Conservation (phyloP, 92 coral and sea anemone genomes). For the Montipora capitata region DNA sequence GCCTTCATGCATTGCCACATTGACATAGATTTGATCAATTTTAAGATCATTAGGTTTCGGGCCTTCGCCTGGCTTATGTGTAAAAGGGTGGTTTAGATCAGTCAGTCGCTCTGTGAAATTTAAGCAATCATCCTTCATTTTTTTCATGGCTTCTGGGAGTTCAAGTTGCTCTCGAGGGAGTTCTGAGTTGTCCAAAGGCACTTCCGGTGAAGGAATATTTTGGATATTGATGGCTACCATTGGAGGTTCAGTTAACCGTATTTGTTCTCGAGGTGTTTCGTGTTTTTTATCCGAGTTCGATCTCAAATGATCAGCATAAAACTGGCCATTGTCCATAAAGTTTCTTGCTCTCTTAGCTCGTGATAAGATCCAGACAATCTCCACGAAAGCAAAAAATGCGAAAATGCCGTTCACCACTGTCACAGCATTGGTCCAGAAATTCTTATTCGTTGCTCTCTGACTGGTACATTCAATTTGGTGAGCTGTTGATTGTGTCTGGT, state of each 20-base stretch:
- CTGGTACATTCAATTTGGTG: neutral
- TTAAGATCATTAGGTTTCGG: neutral
- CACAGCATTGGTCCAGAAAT: conserved; percentile 12
- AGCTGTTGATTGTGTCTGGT: neutral
- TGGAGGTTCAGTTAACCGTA: too few species aligned
- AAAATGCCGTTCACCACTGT: neutral
- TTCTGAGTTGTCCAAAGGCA: neutral
- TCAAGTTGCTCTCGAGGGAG: neutral
- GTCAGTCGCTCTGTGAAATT: neutral
- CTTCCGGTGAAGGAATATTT: too few species aligned
- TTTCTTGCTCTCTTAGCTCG: neutral
- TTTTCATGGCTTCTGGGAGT: neutral
- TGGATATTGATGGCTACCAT: too few species aligned
- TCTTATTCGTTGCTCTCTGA: conserved; percentile 14
- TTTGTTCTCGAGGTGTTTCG: neutral
- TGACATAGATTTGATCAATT: neutral
- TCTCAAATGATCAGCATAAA: neutral
- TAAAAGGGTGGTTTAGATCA: neutral
- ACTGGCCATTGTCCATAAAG: neutral
- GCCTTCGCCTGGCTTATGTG: neutral
- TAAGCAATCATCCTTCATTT: neutral
- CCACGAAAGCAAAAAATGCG: conserved; percentile 2
- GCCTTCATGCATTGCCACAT: neutral
- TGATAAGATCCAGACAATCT: neutral
- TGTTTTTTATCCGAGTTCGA: neutral